Base-by-base conservation (phyloP, 2,888 invertebrate species). In the Scaptomyza flava region DNA sequence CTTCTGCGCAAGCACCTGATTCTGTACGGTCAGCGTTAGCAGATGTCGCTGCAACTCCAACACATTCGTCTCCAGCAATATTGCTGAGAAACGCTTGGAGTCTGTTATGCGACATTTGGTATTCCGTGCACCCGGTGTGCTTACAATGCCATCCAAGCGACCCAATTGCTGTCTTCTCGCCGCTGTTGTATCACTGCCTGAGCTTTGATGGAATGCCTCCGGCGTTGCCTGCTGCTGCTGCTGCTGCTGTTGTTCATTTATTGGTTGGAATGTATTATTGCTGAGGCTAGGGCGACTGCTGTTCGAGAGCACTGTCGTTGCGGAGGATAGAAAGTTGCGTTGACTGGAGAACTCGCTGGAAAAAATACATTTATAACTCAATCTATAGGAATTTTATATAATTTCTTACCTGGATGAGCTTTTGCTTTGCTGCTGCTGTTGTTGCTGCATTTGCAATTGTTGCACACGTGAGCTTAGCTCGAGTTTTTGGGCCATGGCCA, bases 11-110 rank as follows among this genome's bases (percentile, higher is more conserved):
- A 96, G 93, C 91, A 95, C 94, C 95, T 97, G 96, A 93, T 96
- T 96, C 91, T 96, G 95, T 90, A 96, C 96, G 90, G 96, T 96
- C 86, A 95, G 94, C 34, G 95, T 95, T 78, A 97, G 94, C 76
- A 97, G 93, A 93, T 97, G 97, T 84, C 96, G 94, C 92, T 96
- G 96, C 89, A 97, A 93, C 93, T 96, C 96, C 80, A 96, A 93
- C 64, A 96, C 95, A 93, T 96, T 96, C 84, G 94, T 94, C 93
- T 97, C 97, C 87, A 94, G 94, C 88, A 97, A 94, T 93, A 97
- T 97, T 92, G 96, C 96, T 88, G 95, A 94, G 91, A 97, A 95
- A 93, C 96, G 96, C 87, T 93, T 94, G 64, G 95, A 93, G 93
- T 96, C 95, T 12, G 95, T 95, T 63, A 94, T 93, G 78, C 94